Evolutionary conservation across 2,888 invertebrate species (phyloP).

Genomic region (Beris morrisii): DNA sequence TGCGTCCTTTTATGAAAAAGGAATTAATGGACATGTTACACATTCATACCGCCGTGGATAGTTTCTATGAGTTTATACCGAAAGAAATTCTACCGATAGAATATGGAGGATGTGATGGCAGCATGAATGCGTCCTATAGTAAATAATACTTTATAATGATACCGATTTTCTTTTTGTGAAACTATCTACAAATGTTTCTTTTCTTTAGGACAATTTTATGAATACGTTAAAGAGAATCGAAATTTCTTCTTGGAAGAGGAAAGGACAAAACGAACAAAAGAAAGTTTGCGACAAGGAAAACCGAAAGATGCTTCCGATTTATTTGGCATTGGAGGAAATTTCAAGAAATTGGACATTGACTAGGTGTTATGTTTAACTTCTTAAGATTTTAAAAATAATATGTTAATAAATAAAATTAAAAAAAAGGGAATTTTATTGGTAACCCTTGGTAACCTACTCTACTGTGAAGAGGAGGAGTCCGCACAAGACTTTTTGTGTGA

Average conservation of each 20-base stretch:
- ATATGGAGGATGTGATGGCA: constrained; percentile 62
- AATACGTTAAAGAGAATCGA: neutral
- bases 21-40: constrained; percentile 60
- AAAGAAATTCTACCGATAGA: constrained; percentile 65
- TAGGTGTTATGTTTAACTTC: too few species aligned
- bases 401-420: too few species aligned
- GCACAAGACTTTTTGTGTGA: too few species aligned
- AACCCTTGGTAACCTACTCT: too few species aligned
- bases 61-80: constrained; percentile 60
- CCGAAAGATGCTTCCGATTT: constrained; percentile 61
- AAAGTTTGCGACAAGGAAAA: constrained; percentile 61
- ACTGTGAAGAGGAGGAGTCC: too few species aligned
- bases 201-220: constrained; percentile 8
- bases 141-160: constrained; percentile 38
- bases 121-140: constrained; percentile 1
- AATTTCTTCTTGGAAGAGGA: constrained; percentile 58
- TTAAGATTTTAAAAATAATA: too few species aligned
- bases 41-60: constrained; percentile 60
- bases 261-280: constrained; percentile 61
- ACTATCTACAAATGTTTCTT: too few species aligned
- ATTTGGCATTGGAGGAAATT: constrained; percentile 66
- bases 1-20: constrained; percentile 75
- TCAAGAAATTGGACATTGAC: constrained; percentile 66
- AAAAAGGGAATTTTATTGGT: too few species aligned
- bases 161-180: too few species aligned